phyloP scores from a whole-genome alignment of 2,888 invertebrate genomes.

The Barypeithes pellucidus region DNA sequence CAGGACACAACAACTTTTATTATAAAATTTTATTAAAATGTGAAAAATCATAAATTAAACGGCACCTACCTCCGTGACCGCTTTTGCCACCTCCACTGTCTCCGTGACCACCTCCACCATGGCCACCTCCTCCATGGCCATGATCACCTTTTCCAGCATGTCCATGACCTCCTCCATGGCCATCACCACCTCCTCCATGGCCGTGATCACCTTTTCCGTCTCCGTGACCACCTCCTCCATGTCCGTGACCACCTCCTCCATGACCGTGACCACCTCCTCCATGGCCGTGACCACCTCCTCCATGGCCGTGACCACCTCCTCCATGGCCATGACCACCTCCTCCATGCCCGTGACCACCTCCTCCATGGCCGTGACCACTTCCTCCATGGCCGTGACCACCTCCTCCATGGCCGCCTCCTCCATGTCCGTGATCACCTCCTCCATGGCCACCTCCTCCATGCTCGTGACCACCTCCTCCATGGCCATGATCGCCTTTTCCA shows the following conservation, averaged over 20 bases:
- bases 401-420: slow-evolving; percentile 47
- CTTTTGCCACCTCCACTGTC: slow-evolving; percentile 18
- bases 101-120: slow-evolving; percentile 48
- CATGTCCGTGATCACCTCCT: slow-evolving; percentile 36
- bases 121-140: slow-evolving; percentile 44
- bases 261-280: slow-evolving; percentile 23
- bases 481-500: slow-evolving; percentile 26
- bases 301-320: slow-evolving; percentile 38
- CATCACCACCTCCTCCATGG: no score
- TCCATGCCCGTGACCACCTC: slow-evolving; percentile 41
- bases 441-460: slow-evolving; percentile 34
- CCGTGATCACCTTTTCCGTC: no score
- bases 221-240: neutral
- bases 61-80: slow-evolving; percentile 32
- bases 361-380: slow-evolving; percentile 4
- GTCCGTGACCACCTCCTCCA: slow-evolving; percentile 37
- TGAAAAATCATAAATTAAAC: no score
- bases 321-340: slow-evolving; percentile 50
- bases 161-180: slow-evolving; percentile 11
- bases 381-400: slow-evolving; percentile 48
- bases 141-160: slow-evolving; percentile 40
- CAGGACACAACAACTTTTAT: no score
- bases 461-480: slow-evolving; percentile 19
- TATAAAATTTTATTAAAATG: no score
- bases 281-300: slow-evolving; percentile 35